A percentile compares a stretch with the other conserved stretches of the same genome.
These are phyloP conservation scores for Microhierax caerulescens DNA, from an alignment of 2,797 vertebrate species.

Conservation along the genomic window DNA sequence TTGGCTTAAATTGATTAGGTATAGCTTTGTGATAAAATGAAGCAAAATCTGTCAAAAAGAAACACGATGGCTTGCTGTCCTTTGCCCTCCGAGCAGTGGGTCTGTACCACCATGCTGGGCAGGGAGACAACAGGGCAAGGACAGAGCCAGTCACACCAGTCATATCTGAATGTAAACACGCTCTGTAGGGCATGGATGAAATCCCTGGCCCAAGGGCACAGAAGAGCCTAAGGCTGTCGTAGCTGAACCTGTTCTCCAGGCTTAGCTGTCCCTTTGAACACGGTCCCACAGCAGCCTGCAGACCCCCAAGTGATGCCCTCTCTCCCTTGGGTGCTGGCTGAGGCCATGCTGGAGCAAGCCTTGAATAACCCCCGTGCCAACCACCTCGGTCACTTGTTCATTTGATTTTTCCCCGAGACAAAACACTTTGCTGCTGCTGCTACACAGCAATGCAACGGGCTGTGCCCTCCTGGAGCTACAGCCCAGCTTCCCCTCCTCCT, in stretches of 20 bases:
- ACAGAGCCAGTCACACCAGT: not conserved
- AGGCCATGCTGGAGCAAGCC: not conserved
- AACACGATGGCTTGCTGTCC: not conserved
- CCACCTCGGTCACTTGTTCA: not conserved
- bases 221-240: not conserved
- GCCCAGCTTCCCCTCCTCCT: not conserved
- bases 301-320: not conserved
- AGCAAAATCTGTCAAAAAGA: not conserved
- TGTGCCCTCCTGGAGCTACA: not conserved
- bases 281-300: not conserved
- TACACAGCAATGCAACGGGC: not conserved
- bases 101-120: not conserved
- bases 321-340: not conserved
- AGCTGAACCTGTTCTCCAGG: not conserved
- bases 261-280: not conserved
- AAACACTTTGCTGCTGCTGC: not conserved
- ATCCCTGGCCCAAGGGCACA: not conserved
- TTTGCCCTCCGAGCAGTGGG: not conserved
- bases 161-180: not conserved
- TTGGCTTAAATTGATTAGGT: not conserved
- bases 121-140: not conserved
- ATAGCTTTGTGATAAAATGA: not conserved
- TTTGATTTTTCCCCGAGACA: not conserved
- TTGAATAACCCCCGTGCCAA: not conserved
- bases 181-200: not conserved